Base-by-base conservation (phyloP, 2,888 invertebrate genomes). In the Lymantria dispar region DNA sequence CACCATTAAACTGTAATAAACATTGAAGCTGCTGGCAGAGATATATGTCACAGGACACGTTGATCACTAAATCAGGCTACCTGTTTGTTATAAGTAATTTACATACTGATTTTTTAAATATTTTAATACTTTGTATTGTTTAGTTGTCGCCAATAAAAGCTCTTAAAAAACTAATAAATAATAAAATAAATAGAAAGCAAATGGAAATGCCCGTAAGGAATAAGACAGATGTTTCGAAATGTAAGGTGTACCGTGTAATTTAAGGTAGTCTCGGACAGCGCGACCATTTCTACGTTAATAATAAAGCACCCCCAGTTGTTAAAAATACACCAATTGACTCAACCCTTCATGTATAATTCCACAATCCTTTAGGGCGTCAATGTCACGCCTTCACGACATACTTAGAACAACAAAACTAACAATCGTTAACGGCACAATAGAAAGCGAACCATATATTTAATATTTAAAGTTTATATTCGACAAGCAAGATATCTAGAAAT, bases 301-400 rank as follows among this genome's bases (percentile, higher is more conserved):
- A 78, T 83, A 79, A 74, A 86, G 68, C 72, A 72, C 74, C 72
- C 22, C 75, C 39, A 68, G 64, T 76, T 74, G 76, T 80, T 78
- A 76, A 78, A 76, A 85, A 79, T 67, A 76, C 74, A 70, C 71
- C 76, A 80, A 80, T 88, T 86, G 83, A 85, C 83, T 87, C 82
- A 80, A 81, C 86, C 84, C 89, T 86, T 87, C 85, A 84, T 86
- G 68, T 73, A 86, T 87, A 82, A 88, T 87, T 88, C 85, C 67
- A 79, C 80, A 81, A 82, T 80, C 83, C 85, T 78, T 66, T 64
- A 79, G 80, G 87, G 89, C 85, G 89, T 76, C 78, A 91, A 88
- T 87, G 87, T 90, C 87, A 89, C 90, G 90, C 90, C 90, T 91
- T 78, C 74, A 74, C 75, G 70, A 72, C 81, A 72, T 79, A 80